Conservation (phyloP, 2,888 invertebrate species). For the Orchestes rusci region DNA sequence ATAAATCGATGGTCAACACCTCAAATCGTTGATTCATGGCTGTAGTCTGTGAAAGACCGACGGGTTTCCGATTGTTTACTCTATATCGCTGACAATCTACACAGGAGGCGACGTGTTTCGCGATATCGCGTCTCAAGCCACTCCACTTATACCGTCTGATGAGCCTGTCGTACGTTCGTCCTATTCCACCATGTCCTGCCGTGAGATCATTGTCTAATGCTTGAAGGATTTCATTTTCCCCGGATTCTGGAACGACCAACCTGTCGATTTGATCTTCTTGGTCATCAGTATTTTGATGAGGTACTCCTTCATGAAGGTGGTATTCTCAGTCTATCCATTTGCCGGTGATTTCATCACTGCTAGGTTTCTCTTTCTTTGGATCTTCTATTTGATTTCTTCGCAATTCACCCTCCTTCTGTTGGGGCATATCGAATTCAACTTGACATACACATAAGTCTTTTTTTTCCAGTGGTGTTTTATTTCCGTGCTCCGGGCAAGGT, state of each 20-base stretch:
- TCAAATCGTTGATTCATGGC: slow-evolving; percentile 21
- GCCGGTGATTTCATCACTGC: too few relatives aligned
- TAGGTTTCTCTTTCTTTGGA: too few relatives aligned
- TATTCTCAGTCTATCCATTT: slow-evolving; percentile 27
- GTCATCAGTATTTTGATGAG: slow-evolving; percentile 21
- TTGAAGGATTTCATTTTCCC: slow-evolving; percentile 13
- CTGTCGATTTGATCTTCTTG: slow-evolving; percentile 29
- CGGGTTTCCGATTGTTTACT: slow-evolving; percentile 28
- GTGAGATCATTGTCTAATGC: slow-evolving; percentile 26
- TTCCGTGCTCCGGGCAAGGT: too few relatives aligned
- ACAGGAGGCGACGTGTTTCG: slow-evolving; percentile 29
- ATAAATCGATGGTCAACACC: slow-evolving; percentile 23
- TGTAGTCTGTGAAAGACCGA: slow-evolving; percentile 31
- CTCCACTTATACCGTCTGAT: slow-evolving; percentile 21
- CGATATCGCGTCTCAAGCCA: slow-evolving; percentile 21
- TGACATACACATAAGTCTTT: too few relatives aligned
- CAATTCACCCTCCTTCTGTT: too few relatives aligned
- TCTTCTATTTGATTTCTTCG: too few relatives aligned
- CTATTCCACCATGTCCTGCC: slow-evolving; percentile 28
- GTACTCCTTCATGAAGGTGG: slow-evolving; percentile 26
- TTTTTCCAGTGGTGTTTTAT: too few relatives aligned
- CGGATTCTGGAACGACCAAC: slow-evolving; percentile 23
- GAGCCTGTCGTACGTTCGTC: slow-evolving; percentile 20
- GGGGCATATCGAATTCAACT: too few relatives aligned
- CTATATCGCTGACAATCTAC: slow-evolving; percentile 35